A percentile compares a stretch with the other conserved stretches of the same genome.
phyloP scores from a whole-genome alignment of 2,113 vertebrate genomes.

The Crotalus tigris region DNA sequence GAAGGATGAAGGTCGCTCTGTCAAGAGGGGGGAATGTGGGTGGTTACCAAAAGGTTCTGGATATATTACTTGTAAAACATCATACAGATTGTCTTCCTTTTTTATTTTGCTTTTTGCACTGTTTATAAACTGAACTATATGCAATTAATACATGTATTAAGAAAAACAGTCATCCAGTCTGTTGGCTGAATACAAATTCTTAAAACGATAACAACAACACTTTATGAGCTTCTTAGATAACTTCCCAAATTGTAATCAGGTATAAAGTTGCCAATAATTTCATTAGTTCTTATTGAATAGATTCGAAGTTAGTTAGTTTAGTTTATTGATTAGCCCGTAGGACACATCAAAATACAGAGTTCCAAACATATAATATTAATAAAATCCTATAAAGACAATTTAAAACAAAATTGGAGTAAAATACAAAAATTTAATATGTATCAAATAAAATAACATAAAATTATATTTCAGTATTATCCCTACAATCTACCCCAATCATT shows the following conservation, averaged over 20 bases:
- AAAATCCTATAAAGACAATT: no score
- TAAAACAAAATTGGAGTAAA: no score
- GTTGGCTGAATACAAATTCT: neutral
- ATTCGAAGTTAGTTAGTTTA: neutral
- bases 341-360: no score
- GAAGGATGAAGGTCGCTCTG: constrained; percentile 85
- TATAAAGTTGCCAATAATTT: neutral
- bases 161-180: neutral
- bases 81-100: constrained; percentile 5
- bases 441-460: no score
- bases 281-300: neutral
- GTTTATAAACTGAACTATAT: neutral
- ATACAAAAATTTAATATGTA: no score
- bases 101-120: neutral
- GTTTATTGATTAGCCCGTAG: neutral
- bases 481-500: no score
- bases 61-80: constrained; percentile 56
- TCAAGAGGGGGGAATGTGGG: constrained; percentile 74
- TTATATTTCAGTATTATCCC: no score
- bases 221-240: neutral
- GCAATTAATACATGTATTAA: neutral
- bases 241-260: neutral
- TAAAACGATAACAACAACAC: neutral
- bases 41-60: constrained; percentile 47
- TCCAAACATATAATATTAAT: no score